Conservation (phyloP, 2,113 vertebrate species). For the Tylochromis polylepis region DNA sequence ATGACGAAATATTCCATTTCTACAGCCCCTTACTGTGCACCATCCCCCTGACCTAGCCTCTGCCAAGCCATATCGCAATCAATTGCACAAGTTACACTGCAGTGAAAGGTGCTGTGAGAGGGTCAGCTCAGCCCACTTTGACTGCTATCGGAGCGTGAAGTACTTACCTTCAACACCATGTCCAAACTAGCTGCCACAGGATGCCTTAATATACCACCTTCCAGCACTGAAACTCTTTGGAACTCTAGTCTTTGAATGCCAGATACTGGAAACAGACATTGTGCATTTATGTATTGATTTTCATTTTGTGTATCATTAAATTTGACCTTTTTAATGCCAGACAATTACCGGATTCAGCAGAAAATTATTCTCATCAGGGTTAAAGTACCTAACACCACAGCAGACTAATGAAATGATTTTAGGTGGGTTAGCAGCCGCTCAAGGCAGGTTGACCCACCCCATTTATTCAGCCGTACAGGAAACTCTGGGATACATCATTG, state of each 20-base stretch:
- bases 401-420: slow-evolving; percentile 45
- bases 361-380: slow-evolving; percentile 36
- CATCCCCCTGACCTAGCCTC: slow-evolving; percentile 26
- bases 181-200: slow-evolving; percentile 40
- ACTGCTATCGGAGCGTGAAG: slow-evolving; percentile 52
- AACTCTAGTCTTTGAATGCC: not conserved
- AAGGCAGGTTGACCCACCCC: slow-evolving; percentile 49
- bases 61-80: slow-evolving; percentile 44
- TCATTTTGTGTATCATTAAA: slow-evolving; percentile 37
- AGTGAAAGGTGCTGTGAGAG: slow-evolving; percentile 35
- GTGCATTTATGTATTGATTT: slow-evolving; percentile 33
- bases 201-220: slow-evolving; percentile 38
- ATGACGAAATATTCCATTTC: slow-evolving; percentile 57
- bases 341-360: slow-evolving; percentile 28
- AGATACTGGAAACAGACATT: slow-evolving; percentile 7
- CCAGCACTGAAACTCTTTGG: not conserved
- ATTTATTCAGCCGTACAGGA: slow-evolving; percentile 35
- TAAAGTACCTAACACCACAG: not conserved
- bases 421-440: slow-evolving; percentile 46
- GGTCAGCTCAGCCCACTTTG: slow-evolving; percentile 52
- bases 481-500: slow-evolving; percentile 33
- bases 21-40: slow-evolving; percentile 29
- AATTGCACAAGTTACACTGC: slow-evolving; percentile 57
- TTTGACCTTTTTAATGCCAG: slow-evolving; percentile 36
- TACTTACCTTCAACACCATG: slow-evolving; percentile 42